Evolutionary conservation across 2,113 vertebrate species (phyloP), one percentile per base, ranked within the genome.

Genomic region (Atractosteus spatula): DNA sequence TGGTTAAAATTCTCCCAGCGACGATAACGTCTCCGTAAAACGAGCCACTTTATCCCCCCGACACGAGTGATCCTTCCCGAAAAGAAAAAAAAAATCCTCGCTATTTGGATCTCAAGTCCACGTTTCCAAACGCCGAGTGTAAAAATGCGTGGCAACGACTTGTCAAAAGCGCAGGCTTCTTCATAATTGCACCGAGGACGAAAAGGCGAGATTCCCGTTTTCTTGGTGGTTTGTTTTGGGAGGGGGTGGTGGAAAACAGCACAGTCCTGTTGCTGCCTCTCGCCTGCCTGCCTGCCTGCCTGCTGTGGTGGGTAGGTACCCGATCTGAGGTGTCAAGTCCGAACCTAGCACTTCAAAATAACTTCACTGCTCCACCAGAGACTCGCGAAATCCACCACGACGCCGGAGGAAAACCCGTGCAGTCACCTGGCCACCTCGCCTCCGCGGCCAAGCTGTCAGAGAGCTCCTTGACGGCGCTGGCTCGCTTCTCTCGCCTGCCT

Each of bases 391-490:
- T 66, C 65, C 47, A 55, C 29, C 29, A 29, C n/a, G 10, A 41
- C 8, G 17, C 59, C 13, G 59, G 17, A 62, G 7, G 14, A 8
- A 8, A 11, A 7, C 14, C 13, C 59, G 17, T 2, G 13, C 59
- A 7, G 59, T 14, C 7, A 8, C 14, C 7, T 62, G 6, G 17
- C 6, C 14, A 14, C 63, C 71, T 66, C 10, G 55, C 66, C 61
- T 51, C 14, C 59, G 65, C 64, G 8, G 54, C 63, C 51, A 64
- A 55, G 63, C 56, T 77, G 72, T 77, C 72, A 73, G 5, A 16
- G 62, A 63, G 71, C 47, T 77, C 73, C 76, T 74, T 66, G 44
- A 66, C 69, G 56, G 64, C 59, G 14, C 54, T 56, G 61, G 16
- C 8, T 17, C 54, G 63, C 45, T 10, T 51, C 10, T 51, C 10